These are phyloP conservation scores for Chaunax sp. DNA, from an alignment of 2,797 vertebrate species.

Conservation along the genomic window DNA sequence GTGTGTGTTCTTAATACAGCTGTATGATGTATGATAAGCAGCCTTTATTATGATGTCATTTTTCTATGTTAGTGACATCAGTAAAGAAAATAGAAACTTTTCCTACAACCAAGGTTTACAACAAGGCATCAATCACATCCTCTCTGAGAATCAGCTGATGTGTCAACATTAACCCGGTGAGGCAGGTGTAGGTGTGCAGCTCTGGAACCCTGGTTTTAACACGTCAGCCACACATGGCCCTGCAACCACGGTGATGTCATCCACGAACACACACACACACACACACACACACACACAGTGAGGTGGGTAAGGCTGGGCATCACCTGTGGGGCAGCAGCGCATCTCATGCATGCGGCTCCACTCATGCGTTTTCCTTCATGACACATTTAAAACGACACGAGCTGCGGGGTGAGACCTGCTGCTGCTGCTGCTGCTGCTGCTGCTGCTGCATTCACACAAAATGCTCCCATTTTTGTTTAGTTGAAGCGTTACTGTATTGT, in stretches of 20 bases:
- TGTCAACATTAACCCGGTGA: slow-evolving; percentile 25
- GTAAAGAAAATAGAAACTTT: no score
- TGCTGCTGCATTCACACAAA: slow-evolving; percentile 61
- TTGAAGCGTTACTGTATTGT: slow-evolving; percentile 55
- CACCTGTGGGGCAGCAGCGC: slow-evolving; percentile 23
- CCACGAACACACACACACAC: slow-evolving; percentile 30
- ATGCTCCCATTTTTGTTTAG: no score
- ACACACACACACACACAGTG: slow-evolving; percentile 17
- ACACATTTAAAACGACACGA: not conserved
- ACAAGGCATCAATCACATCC: no score
- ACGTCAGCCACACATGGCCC: slow-evolving; percentile 55
- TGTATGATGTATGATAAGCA: no score
- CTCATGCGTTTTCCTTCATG: no score
- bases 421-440: slow-evolving; percentile 48
- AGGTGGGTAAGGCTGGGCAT: not conserved
- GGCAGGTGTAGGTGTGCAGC: slow-evolving; percentile 61
- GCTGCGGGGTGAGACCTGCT: slow-evolving; percentile 42
- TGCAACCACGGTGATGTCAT: slow-evolving; percentile 65
- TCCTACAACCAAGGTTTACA: no score
- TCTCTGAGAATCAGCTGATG: slow-evolving; percentile 9
- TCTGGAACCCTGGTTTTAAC: slow-evolving; percentile 47
- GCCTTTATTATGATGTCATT: no score
- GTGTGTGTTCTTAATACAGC: no score
- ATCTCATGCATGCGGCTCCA: not conserved
- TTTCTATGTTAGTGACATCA: no score